Evolutionary conservation across 2,888 invertebrate genomes (phyloP).

Genomic region (Apantesis nais): DNA sequence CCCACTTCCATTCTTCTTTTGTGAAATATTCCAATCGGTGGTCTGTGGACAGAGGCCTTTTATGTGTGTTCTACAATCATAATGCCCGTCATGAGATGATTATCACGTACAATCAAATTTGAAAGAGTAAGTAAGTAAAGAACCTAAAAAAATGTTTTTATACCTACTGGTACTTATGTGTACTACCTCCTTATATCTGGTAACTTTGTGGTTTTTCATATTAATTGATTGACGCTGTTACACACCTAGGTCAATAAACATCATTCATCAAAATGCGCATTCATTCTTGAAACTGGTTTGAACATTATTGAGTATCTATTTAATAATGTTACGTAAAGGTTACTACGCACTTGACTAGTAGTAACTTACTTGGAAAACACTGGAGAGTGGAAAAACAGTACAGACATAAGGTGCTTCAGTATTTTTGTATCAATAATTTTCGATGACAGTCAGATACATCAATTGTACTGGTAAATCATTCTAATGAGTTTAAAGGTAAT

Average conservation of each 20-base stretch:
- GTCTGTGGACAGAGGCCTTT: too few species aligned
- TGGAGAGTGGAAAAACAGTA: not conserved
- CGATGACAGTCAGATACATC: not conserved
- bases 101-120: too few species aligned
- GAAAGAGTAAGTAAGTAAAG: too few species aligned
- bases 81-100: too few species aligned
- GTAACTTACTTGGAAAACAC: not conserved
- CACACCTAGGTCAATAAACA: not conserved
- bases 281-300: constrained; percentile 11
- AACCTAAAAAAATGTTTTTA: not conserved
- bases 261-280: constrained; percentile 5
- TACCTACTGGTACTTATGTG: too few species aligned
- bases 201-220: not conserved
- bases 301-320: not conserved
- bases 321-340: constrained; percentile 3
- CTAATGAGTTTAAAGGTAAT: not conserved
- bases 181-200: too few species aligned
- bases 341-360: constrained; percentile 3
- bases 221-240: not conserved
- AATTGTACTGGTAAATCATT: not conserved
- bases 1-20: too few species aligned
- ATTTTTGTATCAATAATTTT: not conserved
- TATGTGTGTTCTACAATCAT: not conserved
- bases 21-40: too few species aligned
- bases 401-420: not conserved